Base-by-base conservation (phyloP, 2,113 vertebrate species). In the Tragulus kanchil region DNA sequence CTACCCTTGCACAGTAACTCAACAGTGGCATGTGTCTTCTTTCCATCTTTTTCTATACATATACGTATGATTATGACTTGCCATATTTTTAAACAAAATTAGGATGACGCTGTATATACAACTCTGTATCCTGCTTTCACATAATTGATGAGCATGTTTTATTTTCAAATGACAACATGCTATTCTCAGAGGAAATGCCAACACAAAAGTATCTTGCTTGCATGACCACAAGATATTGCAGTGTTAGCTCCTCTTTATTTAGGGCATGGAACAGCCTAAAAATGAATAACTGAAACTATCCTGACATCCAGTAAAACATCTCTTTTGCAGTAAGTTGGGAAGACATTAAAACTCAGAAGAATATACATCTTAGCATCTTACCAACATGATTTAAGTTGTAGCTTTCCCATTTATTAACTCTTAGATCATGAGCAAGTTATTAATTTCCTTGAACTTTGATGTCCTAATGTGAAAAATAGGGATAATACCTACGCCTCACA, bases 331-430 rank as follows among this genome's bases (percentile, higher is more conserved):
- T 50, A 73, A 56, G 26, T 8, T 42, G 15, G 12, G n/a, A 19
- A 85, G 89, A 94, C 59, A 61, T 73, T 78, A 86, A 90, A 83
- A 36, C 28, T 89, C 23, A 92, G n/a, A 87, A 94, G 50, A 77
- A 58, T 23, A 78, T 0, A 93, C 21, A 83, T 82, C 90, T 81
- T 52, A 82, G 81, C 67, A 42, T 71, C 65, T 93, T 23, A 96
- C 3, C 50, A 93, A 67, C 16, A 52, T 65, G 61, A 64, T 36
- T 94, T 10, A 89, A 86, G 31, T 15, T 82, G 12, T 45, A 19
- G 59, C 59, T 93, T 89, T 93, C 48, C 3, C 21, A 91, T 16
- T 90, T 91, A 93, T 31, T 89, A 96, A 94, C 58, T 86, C 1
- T 64, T 88, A 81, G 42, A 88, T 85, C 17, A 82, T 9, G 13